Base-by-base conservation (phyloP, 2,797 vertebrate genomes). In the Pempheris klunzingeri region DNA sequence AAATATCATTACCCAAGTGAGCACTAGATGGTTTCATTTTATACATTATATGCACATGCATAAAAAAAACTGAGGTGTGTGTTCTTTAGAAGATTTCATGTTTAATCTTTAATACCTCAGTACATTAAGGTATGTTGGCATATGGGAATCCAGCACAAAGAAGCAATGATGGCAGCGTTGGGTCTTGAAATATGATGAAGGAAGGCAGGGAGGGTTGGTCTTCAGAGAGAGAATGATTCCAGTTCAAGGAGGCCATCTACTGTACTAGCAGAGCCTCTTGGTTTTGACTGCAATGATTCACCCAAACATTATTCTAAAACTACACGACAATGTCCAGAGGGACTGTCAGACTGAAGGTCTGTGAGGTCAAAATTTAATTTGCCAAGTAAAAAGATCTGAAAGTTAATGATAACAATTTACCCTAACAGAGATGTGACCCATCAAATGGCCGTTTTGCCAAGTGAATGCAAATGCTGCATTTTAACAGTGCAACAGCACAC, bases 1-100 rank as follows among this genome's bases (percentile, higher is more conserved):
- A 50, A 82, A 61, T 53, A 75, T 78, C 61, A 72, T 58, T 80
- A 63, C 30, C 38, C 53, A 43, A 34, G 64, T 54, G 72, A 54
- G 57, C 46, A 63, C 50, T 63, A 32, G 3, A 68, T 44, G 43
- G 13, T 46, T 77, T 74, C 8, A 80, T 72, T 77, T 73, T 54
- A 26, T 73, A 59, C 46, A 39, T 77, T 18, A 68, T 62, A 64
- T 34, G 32, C 66, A 67, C 24, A 30, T 59, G 50, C 30, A 58
- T 24, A n/a, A 57, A 63, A 44, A 60, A 30, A 38, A 78, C 28
- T 38, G 18, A n/a, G 8, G 43, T 28, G 43, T 28, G 47, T 20
- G 18, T 49, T 50, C 46, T 50, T 46, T 49, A 49, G 3, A 5
- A 3, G 13, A 3, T n/a, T 8, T 24, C 17, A 28, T 8, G 12